Base-by-base conservation (phyloP, 2,113 vertebrate genomes). In the Paedocypris sp. region DNA sequence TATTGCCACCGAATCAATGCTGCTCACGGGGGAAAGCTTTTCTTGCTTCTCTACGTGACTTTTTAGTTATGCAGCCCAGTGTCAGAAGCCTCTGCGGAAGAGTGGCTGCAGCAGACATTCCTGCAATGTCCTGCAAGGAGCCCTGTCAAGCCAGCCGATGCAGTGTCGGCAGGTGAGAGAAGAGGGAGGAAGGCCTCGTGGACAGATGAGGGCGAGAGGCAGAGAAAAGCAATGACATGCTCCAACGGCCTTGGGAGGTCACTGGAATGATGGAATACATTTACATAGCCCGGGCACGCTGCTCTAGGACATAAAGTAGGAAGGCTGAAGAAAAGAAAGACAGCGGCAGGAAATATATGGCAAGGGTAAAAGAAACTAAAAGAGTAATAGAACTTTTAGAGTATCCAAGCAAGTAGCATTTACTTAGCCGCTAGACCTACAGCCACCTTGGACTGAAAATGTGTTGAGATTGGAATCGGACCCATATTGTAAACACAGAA, bases 151-250 rank as follows among this genome's bases (percentile, higher is more conserved):
- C n/a, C 26, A 58, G 20, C 54, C 36, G 29, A 56, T 36, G 29
- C 41, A 36, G 41, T 41, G 52, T 56, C 52, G 16, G 23, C 52
- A 56, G 28, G 36, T 39, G 25, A 41, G 25, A 56, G 15, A n/a
- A 35, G 19, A 19, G 57, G 22, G 57, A 35, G 15, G 16, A 15
- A 18, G 19, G 5, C 13, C 19, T 31, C 8, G 11, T 6, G 8
- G 53, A 49, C 11, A 67, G 57, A 32, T 28, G 29, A 42, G 28
- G 43, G 4, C 35, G 43, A 29, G 6, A 12, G 39, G 54, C 54
- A 29, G 39, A 15, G 54, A 58, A 57, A 58, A 58, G 54, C 12
- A 58, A 58, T 58, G 54, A 58, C 54, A 58, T 58, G 54, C 39
- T 58, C 28, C n/a, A 26, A 28, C 54, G 32, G 54, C 43, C 38